Percentiles rank a stretch among this genome's conserved stretches.
phyloP scores from a whole-genome alignment of 2,888 invertebrate species.

The Lomographa bimaculata region DNA sequence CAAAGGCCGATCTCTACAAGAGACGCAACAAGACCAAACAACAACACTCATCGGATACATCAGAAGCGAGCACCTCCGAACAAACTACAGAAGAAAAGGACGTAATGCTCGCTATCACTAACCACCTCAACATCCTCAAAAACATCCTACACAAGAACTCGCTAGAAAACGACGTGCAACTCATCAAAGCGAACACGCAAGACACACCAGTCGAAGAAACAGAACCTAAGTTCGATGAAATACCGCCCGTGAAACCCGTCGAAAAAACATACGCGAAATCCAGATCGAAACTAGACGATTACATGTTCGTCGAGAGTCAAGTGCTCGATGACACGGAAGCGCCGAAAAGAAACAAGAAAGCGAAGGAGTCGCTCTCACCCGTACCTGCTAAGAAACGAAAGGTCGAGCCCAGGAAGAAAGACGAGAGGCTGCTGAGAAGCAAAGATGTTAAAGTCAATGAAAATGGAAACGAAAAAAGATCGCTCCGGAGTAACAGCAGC shows the following conservation, averaged over 20 bases:
- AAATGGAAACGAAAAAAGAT: constrained; percentile 26
- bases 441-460: constrained; percentile 39
- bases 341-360: constrained; percentile 62
- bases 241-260: constrained; percentile 67
- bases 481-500: background rate
- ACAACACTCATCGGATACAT: constrained; percentile 50
- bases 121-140: constrained; percentile 41
- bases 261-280: constrained; percentile 72
- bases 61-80: constrained; percentile 53
- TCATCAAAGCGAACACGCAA: constrained; percentile 67
- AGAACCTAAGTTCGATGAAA: constrained; percentile 58
- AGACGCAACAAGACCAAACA: constrained; percentile 71
- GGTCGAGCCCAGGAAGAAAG: constrained; percentile 50
- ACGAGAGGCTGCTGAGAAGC: constrained; percentile 49
- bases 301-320: constrained; percentile 71
- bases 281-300: constrained; percentile 69
- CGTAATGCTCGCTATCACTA: constrained; percentile 59
- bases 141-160: constrained; percentile 65
- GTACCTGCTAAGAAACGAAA: constrained; percentile 70
- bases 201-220: constrained; percentile 58
- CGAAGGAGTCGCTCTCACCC: constrained; percentile 59
- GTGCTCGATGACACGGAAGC: constrained; percentile 64
- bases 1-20: constrained; percentile 76
- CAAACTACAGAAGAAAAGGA: constrained; percentile 45
- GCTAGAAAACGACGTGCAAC: constrained; percentile 70